Evolutionary conservation across 2,113 vertebrate species (phyloP).

Genomic region (Vulpes ferrilata): DNA sequence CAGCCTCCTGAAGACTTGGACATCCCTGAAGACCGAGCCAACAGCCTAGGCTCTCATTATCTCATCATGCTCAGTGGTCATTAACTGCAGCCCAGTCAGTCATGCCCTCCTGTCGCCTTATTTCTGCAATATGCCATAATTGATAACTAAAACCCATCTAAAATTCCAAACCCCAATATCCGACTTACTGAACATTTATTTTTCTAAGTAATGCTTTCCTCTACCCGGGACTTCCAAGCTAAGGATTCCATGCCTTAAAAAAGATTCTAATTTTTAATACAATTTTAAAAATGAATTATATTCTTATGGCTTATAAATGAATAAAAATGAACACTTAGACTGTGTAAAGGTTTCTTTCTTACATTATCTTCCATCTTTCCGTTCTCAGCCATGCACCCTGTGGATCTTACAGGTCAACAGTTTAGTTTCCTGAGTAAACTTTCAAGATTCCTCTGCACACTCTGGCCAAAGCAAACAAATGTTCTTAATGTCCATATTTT

Average conservation of each 20-base stretch:
- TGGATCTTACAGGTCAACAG: not conserved
- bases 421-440: not conserved
- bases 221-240: not conserved
- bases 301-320: not conserved
- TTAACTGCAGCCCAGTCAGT: not conserved
- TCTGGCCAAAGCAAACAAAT: not conserved
- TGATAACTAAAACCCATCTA: not conserved
- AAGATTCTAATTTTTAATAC: not conserved
- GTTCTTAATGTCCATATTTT: not conserved
- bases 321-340: not conserved
- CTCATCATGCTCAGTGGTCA: not conserved
- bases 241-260: not conserved
- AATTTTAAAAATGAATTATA: not conserved
- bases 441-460: not conserved
- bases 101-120: rapidly evolving
- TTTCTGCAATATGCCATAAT: not conserved
- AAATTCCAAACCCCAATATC: not conserved
- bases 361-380: not conserved
- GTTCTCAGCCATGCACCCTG: not conserved
- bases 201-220: not conserved
- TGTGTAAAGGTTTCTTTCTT: not conserved
- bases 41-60: rapidly evolving
- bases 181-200: not conserved
- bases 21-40: not conserved
- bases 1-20: not conserved